Percentiles rank a stretch among this genome's conserved stretches.
phyloP scores from a whole-genome alignment of 2,113 vertebrate species.

The Nipponia nippon region DNA sequence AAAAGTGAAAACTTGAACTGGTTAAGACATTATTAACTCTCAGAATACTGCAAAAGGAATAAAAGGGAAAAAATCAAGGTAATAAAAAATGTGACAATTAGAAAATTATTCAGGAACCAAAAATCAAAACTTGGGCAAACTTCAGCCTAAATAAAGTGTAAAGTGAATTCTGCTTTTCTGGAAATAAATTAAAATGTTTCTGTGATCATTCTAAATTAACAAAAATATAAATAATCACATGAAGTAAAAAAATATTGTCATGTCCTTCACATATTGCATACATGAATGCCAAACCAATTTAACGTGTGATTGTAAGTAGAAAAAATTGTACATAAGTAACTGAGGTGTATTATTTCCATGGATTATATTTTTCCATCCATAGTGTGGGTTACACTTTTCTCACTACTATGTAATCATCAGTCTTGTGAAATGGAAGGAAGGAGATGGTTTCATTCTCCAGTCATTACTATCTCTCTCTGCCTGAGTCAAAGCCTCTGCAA shows the following conservation, averaged over 20 bases:
- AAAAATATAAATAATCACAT: neutral
- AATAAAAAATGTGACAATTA: neutral
- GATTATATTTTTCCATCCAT: neutral
- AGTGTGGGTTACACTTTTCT: neutral
- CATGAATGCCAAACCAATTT: neutral
- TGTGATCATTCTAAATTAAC: neutral
- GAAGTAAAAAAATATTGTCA: neutral
- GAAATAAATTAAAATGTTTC: neutral
- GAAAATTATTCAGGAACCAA: neutral
- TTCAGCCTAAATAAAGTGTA: neutral
- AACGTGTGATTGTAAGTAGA: neutral
- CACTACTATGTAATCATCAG: neutral
- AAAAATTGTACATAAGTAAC: neutral
- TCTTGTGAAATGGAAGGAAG: neutral
- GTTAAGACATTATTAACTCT: neutral
- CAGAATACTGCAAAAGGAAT: neutral
- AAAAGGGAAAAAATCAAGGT: neutral
- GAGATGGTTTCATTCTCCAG: neutral
- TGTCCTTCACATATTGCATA: neutral
- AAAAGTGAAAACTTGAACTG: neutral
- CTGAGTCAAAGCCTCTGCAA: neutral
- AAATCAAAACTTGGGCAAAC: neutral
- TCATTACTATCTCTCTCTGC: neutral
- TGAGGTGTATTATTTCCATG: neutral
- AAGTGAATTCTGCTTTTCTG: neutral